Percentiles rank a stretch among this genome's conserved stretches.
These are phyloP conservation scores for Saguinus midas DNA, from an alignment of 2,113 vertebrate species.

Conservation along the genomic window DNA sequence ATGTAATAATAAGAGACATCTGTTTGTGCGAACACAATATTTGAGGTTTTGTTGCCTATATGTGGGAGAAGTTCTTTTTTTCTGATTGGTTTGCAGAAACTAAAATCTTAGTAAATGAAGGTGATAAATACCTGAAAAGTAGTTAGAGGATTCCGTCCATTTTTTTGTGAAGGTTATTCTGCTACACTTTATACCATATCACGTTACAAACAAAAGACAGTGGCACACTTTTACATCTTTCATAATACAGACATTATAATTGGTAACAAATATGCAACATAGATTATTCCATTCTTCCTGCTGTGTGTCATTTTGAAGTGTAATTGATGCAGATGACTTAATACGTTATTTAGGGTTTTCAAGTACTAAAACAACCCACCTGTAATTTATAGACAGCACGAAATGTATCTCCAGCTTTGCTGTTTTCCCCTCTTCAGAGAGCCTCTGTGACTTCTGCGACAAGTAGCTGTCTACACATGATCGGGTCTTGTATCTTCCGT, in stretches of 20 bases:
- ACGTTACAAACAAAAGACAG: constrained; percentile 91
- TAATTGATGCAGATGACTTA: not conserved
- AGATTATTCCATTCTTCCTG: constrained; percentile 86
- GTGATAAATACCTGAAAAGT: not conserved
- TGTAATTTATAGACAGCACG: not conserved
- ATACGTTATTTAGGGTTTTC: not conserved
- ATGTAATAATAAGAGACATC: not conserved
- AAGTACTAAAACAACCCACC: not conserved
- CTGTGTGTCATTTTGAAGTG: constrained; percentile 81
- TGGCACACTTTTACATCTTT: constrained; percentile 90
- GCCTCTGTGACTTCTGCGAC: not conserved
- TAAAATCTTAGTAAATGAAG: not conserved
- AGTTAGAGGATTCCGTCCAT: not conserved
- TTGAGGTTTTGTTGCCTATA: not conserved
- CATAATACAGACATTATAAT: constrained; percentile 90
- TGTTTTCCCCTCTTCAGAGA: not conserved
- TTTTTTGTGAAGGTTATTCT: constrained; percentile 71
- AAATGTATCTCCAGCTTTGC: not conserved
- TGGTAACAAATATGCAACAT: constrained; percentile 88
- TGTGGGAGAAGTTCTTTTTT: not conserved
- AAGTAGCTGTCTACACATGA: not conserved
- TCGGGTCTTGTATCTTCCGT: no score
- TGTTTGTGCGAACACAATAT: not conserved
- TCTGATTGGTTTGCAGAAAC: not conserved
- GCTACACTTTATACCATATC: constrained; percentile 87